phyloP scores from a whole-genome alignment of 2,888 invertebrate genomes.

The Luffia ferchaultella region DNA sequence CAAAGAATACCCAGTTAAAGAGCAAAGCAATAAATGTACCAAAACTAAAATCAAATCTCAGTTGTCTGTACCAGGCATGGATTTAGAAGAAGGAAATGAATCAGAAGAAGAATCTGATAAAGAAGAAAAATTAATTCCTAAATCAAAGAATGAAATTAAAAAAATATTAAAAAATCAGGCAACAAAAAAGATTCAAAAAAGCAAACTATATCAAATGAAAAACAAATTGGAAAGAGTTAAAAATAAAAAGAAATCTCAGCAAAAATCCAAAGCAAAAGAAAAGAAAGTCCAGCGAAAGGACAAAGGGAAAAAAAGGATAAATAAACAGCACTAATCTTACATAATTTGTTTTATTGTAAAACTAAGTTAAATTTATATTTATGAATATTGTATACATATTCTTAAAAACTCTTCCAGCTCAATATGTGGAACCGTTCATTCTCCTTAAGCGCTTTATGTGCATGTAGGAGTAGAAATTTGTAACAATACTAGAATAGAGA shows the following conservation, averaged over 20 bases:
- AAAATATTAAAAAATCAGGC: slow-evolving; percentile 75
- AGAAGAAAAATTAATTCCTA: slow-evolving; percentile 32
- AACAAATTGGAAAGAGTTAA: slow-evolving; percentile 73
- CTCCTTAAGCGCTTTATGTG: too few species aligned
- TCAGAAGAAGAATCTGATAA: slow-evolving; percentile 30
- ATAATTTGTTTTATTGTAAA: too few species aligned
- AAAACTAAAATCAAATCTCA: slow-evolving; percentile 24
- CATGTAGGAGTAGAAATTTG: too few species aligned
- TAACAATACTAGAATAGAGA: too few species aligned
- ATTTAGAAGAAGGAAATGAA: slow-evolving; percentile 31
- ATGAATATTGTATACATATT: too few species aligned
- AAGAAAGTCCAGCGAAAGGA: slow-evolving; percentile 32
- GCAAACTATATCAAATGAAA: slow-evolving; percentile 80
- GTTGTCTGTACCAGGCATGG: slow-evolving; percentile 39
- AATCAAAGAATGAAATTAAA: slow-evolving; percentile 74
- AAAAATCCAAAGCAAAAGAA: slow-evolving; percentile 31
- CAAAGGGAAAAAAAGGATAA: slow-evolving; percentile 27
- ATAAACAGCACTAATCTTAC: too few species aligned
- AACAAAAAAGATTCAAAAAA: slow-evolving; percentile 76
- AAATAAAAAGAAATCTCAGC: slow-evolving; percentile 72
- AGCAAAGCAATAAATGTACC: slow-evolving; percentile 15
- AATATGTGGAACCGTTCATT: too few species aligned
- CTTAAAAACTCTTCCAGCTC: too few species aligned
- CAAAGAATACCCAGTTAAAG: slow-evolving; percentile 23
- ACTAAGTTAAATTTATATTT: too few species aligned